A percentile compares a stretch with the other conserved stretches of the same genome.
Conservation (phyloP, 2,113 vertebrate genomes). For the Oncorhynchus nerka region DNA sequence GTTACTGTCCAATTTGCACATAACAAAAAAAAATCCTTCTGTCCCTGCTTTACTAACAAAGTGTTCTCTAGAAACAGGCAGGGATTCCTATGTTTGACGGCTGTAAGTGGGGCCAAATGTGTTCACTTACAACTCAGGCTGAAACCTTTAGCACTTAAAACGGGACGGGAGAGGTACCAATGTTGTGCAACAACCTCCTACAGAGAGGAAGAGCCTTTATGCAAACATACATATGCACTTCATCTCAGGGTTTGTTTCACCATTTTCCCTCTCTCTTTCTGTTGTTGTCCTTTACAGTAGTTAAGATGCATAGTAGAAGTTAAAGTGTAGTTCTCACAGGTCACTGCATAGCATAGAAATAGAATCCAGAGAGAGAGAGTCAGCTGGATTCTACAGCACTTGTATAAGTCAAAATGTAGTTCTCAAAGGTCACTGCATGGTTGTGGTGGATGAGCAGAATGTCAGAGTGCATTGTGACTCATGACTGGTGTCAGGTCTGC, state of each 20-base stretch:
- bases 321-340: too few species aligned
- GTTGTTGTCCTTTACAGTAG: constrained; percentile 28
- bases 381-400: too few species aligned
- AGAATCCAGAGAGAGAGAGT: too few species aligned
- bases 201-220: background rate
- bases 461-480: background rate
- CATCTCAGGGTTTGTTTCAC: background rate
- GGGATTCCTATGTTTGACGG: constrained; percentile 37
- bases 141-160: constrained; percentile 49
- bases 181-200: background rate
- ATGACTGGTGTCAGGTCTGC: background rate
- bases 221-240: constrained; percentile 11
- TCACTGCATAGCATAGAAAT: too few species aligned
- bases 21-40: constrained; percentile 28
- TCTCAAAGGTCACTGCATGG: background rate
- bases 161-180: constrained; percentile 40
- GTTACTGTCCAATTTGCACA: constrained; percentile 23
- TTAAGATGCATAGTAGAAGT: background rate
- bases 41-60: constrained; percentile 1
- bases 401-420: constrained; percentile 16
- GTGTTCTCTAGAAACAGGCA: constrained; percentile 6
- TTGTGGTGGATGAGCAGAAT: background rate
- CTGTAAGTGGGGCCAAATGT: constrained; percentile 60
- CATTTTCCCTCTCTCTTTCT: background rate
- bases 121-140: constrained; percentile 37